Base-by-base conservation (phyloP, 2,113 vertebrate species). In the Lates calcarifer region DNA sequence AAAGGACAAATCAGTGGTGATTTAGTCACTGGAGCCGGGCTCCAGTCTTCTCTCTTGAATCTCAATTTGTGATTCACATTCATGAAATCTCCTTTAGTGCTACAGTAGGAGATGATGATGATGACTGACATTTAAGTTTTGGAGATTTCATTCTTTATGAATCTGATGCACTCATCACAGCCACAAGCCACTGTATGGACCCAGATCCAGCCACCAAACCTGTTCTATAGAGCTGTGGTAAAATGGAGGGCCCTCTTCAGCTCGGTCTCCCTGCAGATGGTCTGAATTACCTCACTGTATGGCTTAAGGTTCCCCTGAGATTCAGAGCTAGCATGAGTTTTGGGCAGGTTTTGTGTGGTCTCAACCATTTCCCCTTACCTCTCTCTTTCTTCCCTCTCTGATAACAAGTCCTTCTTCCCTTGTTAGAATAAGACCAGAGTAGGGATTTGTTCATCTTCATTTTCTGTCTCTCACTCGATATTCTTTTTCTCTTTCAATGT, bases 331-430 rank as follows among this genome's bases (percentile, higher is more conserved):
- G 85, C 68, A 35, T 47, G 73, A 66, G 82, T 28, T 75, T 65
- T 61, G 77, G n/a, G 84, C 57, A 77, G 80, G 82, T 82, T 90
- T 87, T 90, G 90, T 94, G 93, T 92, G 90, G 90, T 91, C 91
- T 65, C 18, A 64, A 63, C 57, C 64, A 77, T 75, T 80, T 70
- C 65, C 73, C 47, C 0, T 61, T 70, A 71, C 85, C 71, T 74
- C 78, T 70, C 55, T 63, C 37, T 72, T 24, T 74, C 56, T 77
- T 55, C 69, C 41, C 39, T 60, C 74, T 70, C 33, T 57, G 70
- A 72, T 79, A 58, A 47, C 85, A n/a, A 43, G 12, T 20, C 53
- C 9, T 31, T 20, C 17, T 33, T 77, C 55, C 35, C 55, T 41
- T 2, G 41, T 62, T 76, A 49, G 65, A 79, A 67, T 35, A 47